Evolutionary conservation across 2,888 invertebrate genomes (phyloP).

Genomic region (Drosophila dives): DNA sequence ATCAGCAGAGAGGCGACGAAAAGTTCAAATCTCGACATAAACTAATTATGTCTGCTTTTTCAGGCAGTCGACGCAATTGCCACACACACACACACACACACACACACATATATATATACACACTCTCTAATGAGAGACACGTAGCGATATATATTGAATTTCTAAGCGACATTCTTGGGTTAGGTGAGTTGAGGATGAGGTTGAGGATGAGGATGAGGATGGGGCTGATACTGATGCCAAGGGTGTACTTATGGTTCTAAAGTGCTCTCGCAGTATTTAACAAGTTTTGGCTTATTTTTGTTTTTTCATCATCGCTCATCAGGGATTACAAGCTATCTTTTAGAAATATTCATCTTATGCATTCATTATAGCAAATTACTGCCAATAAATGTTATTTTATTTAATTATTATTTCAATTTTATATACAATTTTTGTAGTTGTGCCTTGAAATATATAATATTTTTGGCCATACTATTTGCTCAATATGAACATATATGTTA

Average conservation of each 20-base stretch:
- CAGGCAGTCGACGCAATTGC: constrained; percentile 52
- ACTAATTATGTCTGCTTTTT: constrained; percentile 71
- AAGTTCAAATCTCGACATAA: constrained; percentile 66
- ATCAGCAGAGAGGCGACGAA: constrained; percentile 15
- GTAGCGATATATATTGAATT: constrained; percentile 63
- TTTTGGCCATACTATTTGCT: background rate
- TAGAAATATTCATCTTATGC: background rate
- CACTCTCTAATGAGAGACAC: background rate
- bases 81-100: constrained; percentile 4
- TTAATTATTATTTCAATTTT: no score
- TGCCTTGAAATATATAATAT: background rate
- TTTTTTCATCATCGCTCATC: background rate
- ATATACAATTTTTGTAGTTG: background rate
- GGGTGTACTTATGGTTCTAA: background rate
- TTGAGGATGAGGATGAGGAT: background rate
- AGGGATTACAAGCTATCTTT: background rate
- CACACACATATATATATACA: constrained; percentile 9
- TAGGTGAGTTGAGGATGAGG: background rate
- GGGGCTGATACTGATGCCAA: background rate
- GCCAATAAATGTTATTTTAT: no score
- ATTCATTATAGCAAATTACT: background rate
- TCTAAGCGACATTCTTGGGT: constrained; percentile 41
- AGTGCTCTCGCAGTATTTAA: constrained; percentile 48
- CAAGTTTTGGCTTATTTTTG: constrained; percentile 49
- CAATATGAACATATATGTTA: background rate